Evolutionary conservation across 2,888 invertebrate genomes (phyloP).

Genomic region (Aphrophora alni): DNA sequence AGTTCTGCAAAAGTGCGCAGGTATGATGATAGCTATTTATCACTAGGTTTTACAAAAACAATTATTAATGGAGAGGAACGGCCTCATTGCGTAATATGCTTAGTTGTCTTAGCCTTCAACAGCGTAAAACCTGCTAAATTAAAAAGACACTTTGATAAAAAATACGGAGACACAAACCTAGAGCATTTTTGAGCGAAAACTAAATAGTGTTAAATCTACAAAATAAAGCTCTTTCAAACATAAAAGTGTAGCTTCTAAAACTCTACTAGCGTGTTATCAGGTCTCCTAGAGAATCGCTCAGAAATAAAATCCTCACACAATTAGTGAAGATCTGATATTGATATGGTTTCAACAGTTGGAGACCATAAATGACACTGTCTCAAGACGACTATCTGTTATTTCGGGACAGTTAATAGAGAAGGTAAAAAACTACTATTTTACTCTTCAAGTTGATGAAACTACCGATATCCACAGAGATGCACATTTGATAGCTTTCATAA

Average conservation of each 20-base stretch:
- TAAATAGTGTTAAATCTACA: background rate
- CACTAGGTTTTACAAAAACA: background rate
- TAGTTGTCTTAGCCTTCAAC: background rate
- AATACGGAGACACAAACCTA: background rate
- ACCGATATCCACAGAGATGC: background rate
- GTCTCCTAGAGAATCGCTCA: background rate
- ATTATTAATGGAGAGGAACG: background rate
- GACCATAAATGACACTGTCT: background rate
- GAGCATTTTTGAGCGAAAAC: background rate
- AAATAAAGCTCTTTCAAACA: background rate
- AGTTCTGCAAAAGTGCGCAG: background rate
- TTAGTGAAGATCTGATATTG: background rate
- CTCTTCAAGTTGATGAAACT: background rate
- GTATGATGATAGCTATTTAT: background rate
- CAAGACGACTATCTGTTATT: background rate
- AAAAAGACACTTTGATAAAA: background rate
- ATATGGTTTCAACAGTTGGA: background rate
- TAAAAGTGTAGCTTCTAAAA: background rate
- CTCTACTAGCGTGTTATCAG: background rate
- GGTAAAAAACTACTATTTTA: background rate
- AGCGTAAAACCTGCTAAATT: background rate
- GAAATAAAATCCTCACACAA: background rate
- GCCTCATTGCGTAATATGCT: background rate
- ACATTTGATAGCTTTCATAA: background rate
- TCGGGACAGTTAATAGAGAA: background rate